These are phyloP conservation scores for Atlantisia rogersi DNA, from an alignment of 2,113 vertebrate genomes.

Conservation along the genomic window DNA sequence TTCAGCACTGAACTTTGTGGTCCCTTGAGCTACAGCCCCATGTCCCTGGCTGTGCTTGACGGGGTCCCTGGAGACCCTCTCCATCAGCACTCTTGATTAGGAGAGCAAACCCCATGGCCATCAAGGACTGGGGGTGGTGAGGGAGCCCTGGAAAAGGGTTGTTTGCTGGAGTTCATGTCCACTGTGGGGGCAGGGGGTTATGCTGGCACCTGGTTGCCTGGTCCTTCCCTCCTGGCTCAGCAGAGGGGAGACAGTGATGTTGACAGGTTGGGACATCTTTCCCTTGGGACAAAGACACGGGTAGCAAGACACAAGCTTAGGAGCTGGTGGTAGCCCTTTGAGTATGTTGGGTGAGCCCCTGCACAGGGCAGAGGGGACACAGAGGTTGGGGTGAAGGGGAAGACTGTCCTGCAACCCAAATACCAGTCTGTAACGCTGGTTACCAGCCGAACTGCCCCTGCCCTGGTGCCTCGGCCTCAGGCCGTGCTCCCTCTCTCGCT, in stretches of 20 bases:
- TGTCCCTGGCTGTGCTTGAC: accelerated
- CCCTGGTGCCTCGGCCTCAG: slow-evolving; percentile 62
- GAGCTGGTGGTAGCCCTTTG: not conserved
- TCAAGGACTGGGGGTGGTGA: not conserved
- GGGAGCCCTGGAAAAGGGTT: not conserved
- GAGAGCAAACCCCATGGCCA: not conserved
- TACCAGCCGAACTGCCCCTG: slow-evolving; percentile 26
- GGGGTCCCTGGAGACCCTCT: not conserved
- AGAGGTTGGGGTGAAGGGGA: not conserved
- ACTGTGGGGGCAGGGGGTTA: not conserved
- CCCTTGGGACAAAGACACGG: accelerated
- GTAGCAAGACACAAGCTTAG: not conserved
- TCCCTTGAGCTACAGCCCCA: not conserved
- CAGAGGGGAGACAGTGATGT: not conserved
- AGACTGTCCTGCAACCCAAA: not conserved
- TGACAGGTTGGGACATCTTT: not conserved
- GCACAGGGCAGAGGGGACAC: not conserved
- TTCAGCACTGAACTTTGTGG: not conserved
- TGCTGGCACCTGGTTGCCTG: not conserved
- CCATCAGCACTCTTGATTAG: not conserved
- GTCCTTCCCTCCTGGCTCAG: not conserved
- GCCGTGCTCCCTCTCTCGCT: slow-evolving; percentile 38
- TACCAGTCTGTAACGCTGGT: slow-evolving; percentile 2
- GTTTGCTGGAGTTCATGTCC: not conserved
- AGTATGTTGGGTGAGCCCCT: not conserved